Conservation (phyloP, 1,140 invertebrate species). For the Nephila pilipes region DNA sequence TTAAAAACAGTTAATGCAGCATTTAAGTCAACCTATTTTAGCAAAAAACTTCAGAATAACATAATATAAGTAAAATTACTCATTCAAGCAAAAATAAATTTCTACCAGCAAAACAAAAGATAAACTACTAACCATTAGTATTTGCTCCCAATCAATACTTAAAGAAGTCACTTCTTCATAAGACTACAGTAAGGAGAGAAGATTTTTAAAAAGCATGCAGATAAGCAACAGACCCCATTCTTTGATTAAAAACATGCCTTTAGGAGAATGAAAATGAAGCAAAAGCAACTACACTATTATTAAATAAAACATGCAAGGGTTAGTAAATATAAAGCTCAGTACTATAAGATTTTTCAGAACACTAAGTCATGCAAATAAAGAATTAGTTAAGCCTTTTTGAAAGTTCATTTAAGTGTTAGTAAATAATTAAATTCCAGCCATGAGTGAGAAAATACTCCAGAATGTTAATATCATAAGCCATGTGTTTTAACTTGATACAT, state of each 20-base stretch:
- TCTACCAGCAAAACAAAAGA: background rate
- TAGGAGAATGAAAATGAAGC: slow-evolving; percentile 25
- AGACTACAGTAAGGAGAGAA: slow-evolving; percentile 55
- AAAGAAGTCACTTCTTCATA: slow-evolving; percentile 64
- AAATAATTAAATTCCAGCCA: background rate
- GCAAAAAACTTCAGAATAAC: no score
- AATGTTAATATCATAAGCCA: no score
- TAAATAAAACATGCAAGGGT: slow-evolving; percentile 32
- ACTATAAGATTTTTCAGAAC: background rate
- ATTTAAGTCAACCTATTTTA: no score
- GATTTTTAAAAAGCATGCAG: slow-evolving; percentile 71
- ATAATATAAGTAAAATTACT: no score
- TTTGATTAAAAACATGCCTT: background rate
- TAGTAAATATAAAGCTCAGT: background rate
- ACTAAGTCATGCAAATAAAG: background rate
- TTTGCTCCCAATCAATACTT: slow-evolving; percentile 58
- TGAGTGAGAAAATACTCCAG: no score
- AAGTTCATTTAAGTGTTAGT: background rate
- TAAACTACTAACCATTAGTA: slow-evolving; percentile 62
- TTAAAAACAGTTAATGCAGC: no score
- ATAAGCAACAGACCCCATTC: slow-evolving; percentile 2
- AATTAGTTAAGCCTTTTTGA: background rate
- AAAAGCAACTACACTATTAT: slow-evolving; percentile 32
- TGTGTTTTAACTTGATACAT: background rate
- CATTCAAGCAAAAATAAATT: no score